Percentiles rank a stretch among this genome's conserved stretches.
phyloP scores from a whole-genome alignment of 1,140 invertebrate genomes.

The Pantala flavescens region DNA sequence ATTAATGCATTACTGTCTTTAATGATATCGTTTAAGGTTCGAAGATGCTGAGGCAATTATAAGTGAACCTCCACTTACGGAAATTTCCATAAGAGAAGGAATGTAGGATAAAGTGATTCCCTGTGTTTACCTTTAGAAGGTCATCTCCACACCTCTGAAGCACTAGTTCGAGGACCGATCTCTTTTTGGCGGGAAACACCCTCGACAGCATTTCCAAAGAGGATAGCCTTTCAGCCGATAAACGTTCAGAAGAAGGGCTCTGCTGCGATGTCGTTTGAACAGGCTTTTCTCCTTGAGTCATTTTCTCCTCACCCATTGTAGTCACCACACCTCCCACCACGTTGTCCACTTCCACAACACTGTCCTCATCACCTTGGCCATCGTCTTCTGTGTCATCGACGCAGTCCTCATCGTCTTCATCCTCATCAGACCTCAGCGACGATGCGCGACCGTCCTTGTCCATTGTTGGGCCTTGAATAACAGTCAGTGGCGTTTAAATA shows the following conservation, averaged over 20 bases:
- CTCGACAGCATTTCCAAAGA: slow-evolving; percentile 74
- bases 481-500: no score
- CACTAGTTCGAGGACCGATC: slow-evolving; percentile 76
- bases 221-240: slow-evolving; percentile 37
- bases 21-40: no score
- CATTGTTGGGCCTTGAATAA: no score
- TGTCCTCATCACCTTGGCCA: background rate
- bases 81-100: no score
- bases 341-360: background rate
- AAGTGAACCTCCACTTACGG: no score
- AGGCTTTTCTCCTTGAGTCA: background rate
- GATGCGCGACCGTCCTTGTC: background rate
- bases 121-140: slow-evolving; percentile 65
- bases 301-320: background rate
- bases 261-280: background rate
- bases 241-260: background rate
- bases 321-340: background rate
- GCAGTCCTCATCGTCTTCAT: background rate
- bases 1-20: no score
- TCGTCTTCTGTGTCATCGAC: background rate
- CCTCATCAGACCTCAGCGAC: background rate
- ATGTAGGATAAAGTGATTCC: no score
- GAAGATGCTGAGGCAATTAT: no score
- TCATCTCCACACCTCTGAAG: slow-evolving; percentile 76
- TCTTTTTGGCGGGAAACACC: slow-evolving; percentile 73